Conservation (phyloP, 2,888 invertebrate species). For the Nebria brevicollis region DNA sequence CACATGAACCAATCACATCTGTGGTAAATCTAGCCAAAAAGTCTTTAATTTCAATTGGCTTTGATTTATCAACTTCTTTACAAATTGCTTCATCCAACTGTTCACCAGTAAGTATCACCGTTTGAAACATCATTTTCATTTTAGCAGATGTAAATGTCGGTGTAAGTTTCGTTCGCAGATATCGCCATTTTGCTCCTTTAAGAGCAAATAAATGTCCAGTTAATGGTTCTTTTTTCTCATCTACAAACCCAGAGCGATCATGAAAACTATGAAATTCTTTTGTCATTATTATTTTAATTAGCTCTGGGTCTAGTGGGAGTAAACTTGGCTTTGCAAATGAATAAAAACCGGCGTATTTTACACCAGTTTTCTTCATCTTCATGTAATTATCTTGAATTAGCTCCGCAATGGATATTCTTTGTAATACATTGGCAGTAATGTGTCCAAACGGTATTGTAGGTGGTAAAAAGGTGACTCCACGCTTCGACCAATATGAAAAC, state of each 20-base stretch:
- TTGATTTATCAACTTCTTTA: constrained; percentile 52
- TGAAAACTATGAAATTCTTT: constrained; percentile 61
- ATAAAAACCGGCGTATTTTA: constrained; percentile 25
- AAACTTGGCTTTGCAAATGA: constrained; percentile 20
- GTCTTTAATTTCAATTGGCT: constrained; percentile 61
- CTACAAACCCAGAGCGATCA: constrained; percentile 60
- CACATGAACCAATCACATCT: constrained; percentile 68
- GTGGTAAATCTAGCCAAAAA: constrained; percentile 66
- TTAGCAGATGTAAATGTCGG: constrained; percentile 65
- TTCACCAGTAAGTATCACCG: constrained; percentile 48
- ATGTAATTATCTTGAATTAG: constrained; percentile 35
- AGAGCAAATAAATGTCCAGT: constrained; percentile 59
- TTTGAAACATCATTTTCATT: constrained; percentile 61
- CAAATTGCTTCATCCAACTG: constrained; percentile 50
- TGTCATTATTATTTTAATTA: constrained; percentile 59
- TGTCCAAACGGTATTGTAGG: constrained; percentile 58
- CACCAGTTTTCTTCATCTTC: constrained; percentile 15
- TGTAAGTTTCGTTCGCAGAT: constrained; percentile 62
- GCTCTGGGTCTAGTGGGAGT: constrained; percentile 55
- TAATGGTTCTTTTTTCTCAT: constrained; percentile 59
- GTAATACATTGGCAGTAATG: constrained; percentile 54
- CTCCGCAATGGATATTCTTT: constrained; percentile 53
- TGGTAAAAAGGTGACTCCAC: constrained; percentile 55
- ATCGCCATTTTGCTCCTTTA: constrained; percentile 63
- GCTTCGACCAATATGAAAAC: constrained; percentile 57